A percentile compares a stretch with the other conserved stretches of the same genome.
These are phyloP conservation scores for Microhierax caerulescens DNA, from an alignment of 2,797 vertebrate species.

Conservation along the genomic window DNA sequence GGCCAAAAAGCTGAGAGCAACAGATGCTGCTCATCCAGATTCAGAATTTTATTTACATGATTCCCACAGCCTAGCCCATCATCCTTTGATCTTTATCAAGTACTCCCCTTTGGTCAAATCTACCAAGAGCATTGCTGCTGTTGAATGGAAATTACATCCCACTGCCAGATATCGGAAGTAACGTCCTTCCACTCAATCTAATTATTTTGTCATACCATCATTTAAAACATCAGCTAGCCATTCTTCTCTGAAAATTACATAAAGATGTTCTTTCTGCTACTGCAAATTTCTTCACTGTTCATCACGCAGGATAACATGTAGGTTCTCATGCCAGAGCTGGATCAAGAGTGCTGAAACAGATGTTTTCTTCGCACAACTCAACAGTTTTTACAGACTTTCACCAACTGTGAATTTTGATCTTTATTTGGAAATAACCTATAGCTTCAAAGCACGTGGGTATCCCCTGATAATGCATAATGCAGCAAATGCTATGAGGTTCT, in stretches of 20 bases:
- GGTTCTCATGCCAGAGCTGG: background rate
- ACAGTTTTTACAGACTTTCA: background rate
- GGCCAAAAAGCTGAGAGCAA: background rate
- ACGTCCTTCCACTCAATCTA: background rate
- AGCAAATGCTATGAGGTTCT: background rate
- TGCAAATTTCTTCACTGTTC: background rate
- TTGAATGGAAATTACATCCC: constrained; percentile 26
- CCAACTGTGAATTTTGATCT: background rate
- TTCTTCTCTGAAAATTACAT: background rate
- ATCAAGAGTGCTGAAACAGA: background rate
- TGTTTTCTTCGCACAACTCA: background rate
- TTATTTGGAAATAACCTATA: background rate
- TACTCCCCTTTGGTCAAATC: background rate
- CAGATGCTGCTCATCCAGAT: background rate
- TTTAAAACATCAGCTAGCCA: background rate
- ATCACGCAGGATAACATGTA: background rate
- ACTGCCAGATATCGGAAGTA: background rate
- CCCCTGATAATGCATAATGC: background rate
- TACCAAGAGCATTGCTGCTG: background rate
- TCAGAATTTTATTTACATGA: background rate
- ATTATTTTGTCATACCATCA: background rate
- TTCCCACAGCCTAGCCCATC: background rate
- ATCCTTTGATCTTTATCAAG: constrained; percentile 29
- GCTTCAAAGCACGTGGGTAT: background rate
- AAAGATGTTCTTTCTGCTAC: background rate